These are phyloP conservation scores for Yponomeuta malinellus DNA, from an alignment of 2,888 invertebrate genomes.

Conservation along the genomic window DNA sequence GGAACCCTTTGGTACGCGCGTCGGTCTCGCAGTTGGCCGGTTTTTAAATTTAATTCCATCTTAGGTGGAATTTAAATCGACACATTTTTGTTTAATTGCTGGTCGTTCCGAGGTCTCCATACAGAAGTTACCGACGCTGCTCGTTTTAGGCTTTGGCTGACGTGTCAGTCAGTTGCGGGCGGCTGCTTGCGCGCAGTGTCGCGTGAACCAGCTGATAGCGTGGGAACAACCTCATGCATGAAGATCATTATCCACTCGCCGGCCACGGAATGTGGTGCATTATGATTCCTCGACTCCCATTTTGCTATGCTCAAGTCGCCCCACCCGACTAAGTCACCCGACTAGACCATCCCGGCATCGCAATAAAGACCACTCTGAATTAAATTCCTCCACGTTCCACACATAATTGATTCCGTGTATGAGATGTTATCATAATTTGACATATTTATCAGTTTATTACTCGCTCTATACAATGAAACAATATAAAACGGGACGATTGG, in stretches of 20 bases:
- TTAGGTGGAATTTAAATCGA: no score
- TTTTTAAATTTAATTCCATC: no score
- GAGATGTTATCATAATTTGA: constrained; percentile 7
- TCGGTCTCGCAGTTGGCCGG: no score
- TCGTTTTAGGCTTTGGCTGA: constrained; percentile 10
- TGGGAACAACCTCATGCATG: constrained; percentile 59
- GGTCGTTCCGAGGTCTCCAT: not conserved
- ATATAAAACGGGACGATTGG: constrained; percentile 12
- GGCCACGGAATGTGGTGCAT: constrained; percentile 22
- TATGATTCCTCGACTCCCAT: constrained; percentile 18
- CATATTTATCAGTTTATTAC: constrained; percentile 1
- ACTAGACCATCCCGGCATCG: not conserved
- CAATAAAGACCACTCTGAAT: not conserved
- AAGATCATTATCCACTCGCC: constrained; percentile 26
- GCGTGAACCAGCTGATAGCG: constrained; percentile 67
- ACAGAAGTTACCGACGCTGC: not conserved
- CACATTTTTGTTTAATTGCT: no score
- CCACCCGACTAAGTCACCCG: no score
- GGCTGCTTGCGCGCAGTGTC: constrained; percentile 48
- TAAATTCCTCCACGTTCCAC: not conserved
- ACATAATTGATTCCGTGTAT: constrained; percentile 1
- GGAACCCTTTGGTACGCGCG: no score
- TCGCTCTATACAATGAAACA: constrained; percentile 1
- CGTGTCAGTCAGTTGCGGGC: constrained; percentile 35
- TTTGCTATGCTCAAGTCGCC: not conserved